Evolutionary conservation across 2,797 vertebrate species (phyloP), one percentile per base, ranked within the genome.

Genomic region (Squalus acanthias): DNA sequence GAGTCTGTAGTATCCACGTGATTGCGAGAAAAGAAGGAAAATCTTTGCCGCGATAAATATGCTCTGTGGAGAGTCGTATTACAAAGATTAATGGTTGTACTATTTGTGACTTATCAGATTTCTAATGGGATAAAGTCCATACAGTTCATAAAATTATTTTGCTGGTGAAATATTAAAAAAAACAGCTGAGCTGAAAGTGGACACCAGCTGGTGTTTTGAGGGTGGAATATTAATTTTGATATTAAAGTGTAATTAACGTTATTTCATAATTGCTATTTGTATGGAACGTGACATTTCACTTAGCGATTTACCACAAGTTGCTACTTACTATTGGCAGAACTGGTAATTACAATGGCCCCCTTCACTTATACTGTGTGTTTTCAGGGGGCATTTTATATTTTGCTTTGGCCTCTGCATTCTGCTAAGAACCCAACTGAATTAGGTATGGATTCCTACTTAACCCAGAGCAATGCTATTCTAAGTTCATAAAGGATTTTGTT

Each of bases 181-280:
- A 98, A 97, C 97, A 98, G 97, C 97, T 97, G 97, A 98, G 97
- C 96, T 97, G 97, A 97, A 96, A 97, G 96, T 96, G 96, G 97
- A 93, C 96, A 96, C 97, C 97, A 97, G 97, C 97, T 98, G 97
- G 96, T 96, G 60, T 96, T 97, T 97, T 96, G 97, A 97, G 97
- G 97, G 97, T 97, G 96, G 98, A 98, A 97, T 98, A 97, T 97
- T 97, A 97, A 97, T 96, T 96, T 96, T 96, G 96, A 97, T 97
- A 96, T 97, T 97, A 96, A 97, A 97, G 93, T 96, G 85, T 82
- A 97, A 26, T 97, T 97, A 97, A 96, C 96, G 95, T 96, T 96
- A 97, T 97, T 97, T 96, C 97, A 3, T 96, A 97, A 95, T 97
- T 96, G 96, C 20, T 13, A 95, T 50, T 97, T 97, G 96, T 97